Percentiles rank a stretch among this genome's conserved stretches.
These are phyloP conservation scores for Dinoponera quadriceps DNA, from an alignment of 1,140 invertebrate genomes.

Conservation along the genomic window DNA sequence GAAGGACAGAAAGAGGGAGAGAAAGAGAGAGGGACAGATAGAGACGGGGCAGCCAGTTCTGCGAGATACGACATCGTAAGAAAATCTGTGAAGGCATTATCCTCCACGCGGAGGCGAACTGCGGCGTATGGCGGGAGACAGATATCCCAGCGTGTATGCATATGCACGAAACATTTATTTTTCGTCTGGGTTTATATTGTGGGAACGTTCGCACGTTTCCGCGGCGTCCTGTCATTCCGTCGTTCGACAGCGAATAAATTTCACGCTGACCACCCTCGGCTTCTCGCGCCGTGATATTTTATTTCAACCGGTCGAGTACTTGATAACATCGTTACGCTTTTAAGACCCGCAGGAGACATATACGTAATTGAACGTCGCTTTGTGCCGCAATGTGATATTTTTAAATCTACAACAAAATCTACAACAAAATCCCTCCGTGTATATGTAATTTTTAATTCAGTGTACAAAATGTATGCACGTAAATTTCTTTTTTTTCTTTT, in stretches of 20 bases:
- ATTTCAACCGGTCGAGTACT: slow-evolving; percentile 13
- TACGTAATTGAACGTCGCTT: slow-evolving; percentile 2
- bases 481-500: no score
- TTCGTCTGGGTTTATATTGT: slow-evolving; percentile 37
- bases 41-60: neutral
- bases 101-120: slow-evolving; percentile 3
- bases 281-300: slow-evolving; percentile 42
- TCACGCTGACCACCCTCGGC: slow-evolving; percentile 7
- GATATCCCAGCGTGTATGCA: slow-evolving; percentile 58
- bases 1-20: no score
- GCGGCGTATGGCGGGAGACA: slow-evolving; percentile 1
- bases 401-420: no score
- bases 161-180: slow-evolving; percentile 50
- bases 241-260: slow-evolving; percentile 40
- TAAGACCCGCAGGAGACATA: neutral
- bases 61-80: slow-evolving; percentile 52
- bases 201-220: slow-evolving; percentile 30
- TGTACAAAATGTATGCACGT: no score
- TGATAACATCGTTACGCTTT: slow-evolving; percentile 17
- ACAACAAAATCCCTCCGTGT: no score
- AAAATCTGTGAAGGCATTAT: slow-evolving; percentile 61
- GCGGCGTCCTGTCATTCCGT: slow-evolving; percentile 20
- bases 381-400: slow-evolving; percentile 8
- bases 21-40: neutral
- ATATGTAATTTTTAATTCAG: no score